A percentile compares a stretch with the other conserved stretches of the same genome.
phyloP scores from a whole-genome alignment of 2,797 vertebrate genomes.

The Knipowitschia caucasica region DNA sequence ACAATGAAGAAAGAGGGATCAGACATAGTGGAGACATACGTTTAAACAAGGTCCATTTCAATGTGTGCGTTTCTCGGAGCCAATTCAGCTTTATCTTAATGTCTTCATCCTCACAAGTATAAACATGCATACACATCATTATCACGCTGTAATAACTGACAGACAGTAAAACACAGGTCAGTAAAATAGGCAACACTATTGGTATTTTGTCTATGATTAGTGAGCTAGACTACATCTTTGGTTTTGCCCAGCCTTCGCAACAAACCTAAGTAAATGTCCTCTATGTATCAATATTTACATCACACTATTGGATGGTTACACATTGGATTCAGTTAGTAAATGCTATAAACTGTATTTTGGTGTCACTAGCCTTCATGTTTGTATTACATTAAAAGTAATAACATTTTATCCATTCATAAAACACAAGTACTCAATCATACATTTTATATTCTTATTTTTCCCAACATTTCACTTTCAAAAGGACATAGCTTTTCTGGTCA shows the following conservation, averaged over 20 bases:
- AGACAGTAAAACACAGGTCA: constrained; percentile 13
- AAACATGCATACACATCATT: constrained; percentile 36
- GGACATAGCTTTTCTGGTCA: too few species aligned
- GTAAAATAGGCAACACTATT: constrained; percentile 11
- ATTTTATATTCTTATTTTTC: too few species aligned
- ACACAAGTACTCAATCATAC: neutral
- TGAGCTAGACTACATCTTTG: constrained; percentile 9
- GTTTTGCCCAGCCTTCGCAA: neutral
- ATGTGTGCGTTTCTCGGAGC: constrained; percentile 37
- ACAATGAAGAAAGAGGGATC: constrained; percentile 30
- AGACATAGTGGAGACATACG: constrained; percentile 25
- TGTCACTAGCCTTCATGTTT: constrained; percentile 7
- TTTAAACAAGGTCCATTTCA: constrained; percentile 28
- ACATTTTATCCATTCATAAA: neutral
- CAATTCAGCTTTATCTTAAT: neutral
- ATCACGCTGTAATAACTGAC: constrained; percentile 10
- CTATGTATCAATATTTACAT: neutral
- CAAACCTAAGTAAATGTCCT: neutral
- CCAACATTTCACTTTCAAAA: too few species aligned
- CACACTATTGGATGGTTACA: neutral
- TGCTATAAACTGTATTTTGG: neutral
- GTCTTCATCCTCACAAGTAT: neutral
- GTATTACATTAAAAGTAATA: neutral
- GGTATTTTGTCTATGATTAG: constrained; percentile 11
- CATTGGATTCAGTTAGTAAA: neutral